Conservation (phyloP, 2,888 invertebrate genomes). For the Erpobdella octoculata region DNA sequence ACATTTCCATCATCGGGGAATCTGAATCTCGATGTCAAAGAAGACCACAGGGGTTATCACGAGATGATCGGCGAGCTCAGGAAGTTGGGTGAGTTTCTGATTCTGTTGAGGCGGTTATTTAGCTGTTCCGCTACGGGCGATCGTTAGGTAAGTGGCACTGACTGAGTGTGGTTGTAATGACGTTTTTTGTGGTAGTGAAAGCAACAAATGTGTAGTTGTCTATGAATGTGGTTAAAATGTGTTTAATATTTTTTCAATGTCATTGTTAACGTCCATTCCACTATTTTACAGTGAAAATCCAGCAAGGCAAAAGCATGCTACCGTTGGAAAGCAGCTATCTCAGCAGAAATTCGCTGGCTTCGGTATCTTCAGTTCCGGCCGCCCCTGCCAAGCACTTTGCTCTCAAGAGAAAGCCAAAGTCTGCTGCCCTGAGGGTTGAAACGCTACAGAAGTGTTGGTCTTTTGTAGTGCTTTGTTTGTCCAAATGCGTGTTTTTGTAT, state of each 20-base stretch:
- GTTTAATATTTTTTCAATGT: too few species aligned
- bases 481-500: too few species aligned
- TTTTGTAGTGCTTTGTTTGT: too few species aligned
- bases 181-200: background rate
- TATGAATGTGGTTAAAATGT: background rate
- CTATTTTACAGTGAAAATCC: constrained; percentile 42
- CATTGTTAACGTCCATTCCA: too few species aligned
- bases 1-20: constrained; percentile 82
- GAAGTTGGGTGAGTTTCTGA: constrained; percentile 57
- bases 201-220: background rate
- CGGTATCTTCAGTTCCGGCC: constrained; percentile 66
- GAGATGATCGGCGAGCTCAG: constrained; percentile 76
- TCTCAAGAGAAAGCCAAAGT: constrained; percentile 85
- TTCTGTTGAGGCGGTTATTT: background rate
- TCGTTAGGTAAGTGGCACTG: background rate
- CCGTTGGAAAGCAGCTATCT: constrained; percentile 92
- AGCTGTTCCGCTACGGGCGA: too few species aligned
- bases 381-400: constrained; percentile 83
- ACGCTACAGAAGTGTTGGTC: constrained; percentile 78
- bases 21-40: constrained; percentile 82
- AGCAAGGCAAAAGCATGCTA: constrained; percentile 58
- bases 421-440: constrained; percentile 79
- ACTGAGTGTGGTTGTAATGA: background rate
- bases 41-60: constrained; percentile 61
- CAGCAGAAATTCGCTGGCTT: constrained; percentile 80